Base-by-base conservation (phyloP, 1,140 invertebrate species). In the Leptinotarsa undecemlineata region DNA sequence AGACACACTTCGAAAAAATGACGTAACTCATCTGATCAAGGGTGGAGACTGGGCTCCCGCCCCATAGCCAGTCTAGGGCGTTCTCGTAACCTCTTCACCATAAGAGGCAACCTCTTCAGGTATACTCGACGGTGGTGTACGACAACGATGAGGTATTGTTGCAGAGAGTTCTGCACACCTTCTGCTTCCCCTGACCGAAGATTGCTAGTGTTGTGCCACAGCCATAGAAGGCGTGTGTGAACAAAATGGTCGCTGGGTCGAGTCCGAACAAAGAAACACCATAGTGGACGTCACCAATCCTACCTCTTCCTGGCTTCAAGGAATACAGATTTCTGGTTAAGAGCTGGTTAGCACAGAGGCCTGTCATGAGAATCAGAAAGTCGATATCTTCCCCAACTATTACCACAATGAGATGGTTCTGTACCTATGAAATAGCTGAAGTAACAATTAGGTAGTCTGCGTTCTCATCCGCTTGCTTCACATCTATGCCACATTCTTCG, bases 381-480 rank as follows among this genome's bases (percentile, higher is more conserved):
- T 23, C 23, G 4, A 23, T 23, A 23, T 23, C 23, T 23, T 23
- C 3, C 23, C 23, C 26, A 48, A 33, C 63, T 14, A 73, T 57
- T 5, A 64, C 3, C 3, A 19, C 13, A 51, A 23, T 11, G 33
- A 51, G 63, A 23, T 62, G 26, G 0, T n/a, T 8, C 47, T 5
- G 47, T 21, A 64, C 20, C 14, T 20, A 60, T 6, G 33, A 20
- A 51, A 68, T 17, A 63, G 73, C 67, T 60, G 67, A 70, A 11
- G 66, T 70, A 33, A 74, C 61, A 69, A 74, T 74, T 11, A 69
- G 19, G n/a, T 21, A 15, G 57, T 74, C 3, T 6, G 73, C 73
- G 60, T 74, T 66, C 48, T 74, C 73, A 17, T 61, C 48, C 4
- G 48, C 73, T 48, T 74, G 67, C 51, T 33, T 21, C 11, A 47